Evolutionary conservation across 2,113 vertebrate genomes (phyloP).

Genomic region (Speoplatyrhinus poulsoni): DNA sequence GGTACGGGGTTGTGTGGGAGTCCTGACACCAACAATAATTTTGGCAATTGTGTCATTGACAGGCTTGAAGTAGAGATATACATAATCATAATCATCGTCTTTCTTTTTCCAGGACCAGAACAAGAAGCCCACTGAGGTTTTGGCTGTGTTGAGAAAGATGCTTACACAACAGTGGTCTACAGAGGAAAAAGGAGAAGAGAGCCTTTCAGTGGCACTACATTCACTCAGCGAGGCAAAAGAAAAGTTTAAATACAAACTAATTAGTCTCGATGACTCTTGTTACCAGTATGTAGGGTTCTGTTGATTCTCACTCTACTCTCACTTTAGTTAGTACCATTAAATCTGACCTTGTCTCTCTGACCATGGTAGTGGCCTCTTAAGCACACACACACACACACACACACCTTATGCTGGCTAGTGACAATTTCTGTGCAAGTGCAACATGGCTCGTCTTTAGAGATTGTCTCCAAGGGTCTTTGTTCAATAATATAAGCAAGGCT

Average conservation of each 20-base stretch:
- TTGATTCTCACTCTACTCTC: constrained; percentile 12
- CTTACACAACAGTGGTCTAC: constrained; percentile 3
- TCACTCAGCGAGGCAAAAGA: constrained; percentile 2
- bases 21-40: too few relatives aligned
- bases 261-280: constrained; percentile 37
- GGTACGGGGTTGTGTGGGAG: too few relatives aligned
- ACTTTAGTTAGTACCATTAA: constrained; percentile 25
- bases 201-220: constrained; percentile 21
- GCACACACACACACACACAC: not conserved
- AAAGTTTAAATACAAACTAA: constrained; percentile 29
- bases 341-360: constrained; percentile 36
- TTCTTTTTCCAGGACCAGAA: not conserved
- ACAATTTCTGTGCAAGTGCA: not conserved
- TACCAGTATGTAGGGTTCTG: constrained; percentile 15
- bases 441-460: too few relatives aligned
- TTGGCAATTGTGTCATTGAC: too few relatives aligned
- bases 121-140: not conserved
- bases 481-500: too few relatives aligned
- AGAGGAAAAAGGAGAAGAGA: not conserved
- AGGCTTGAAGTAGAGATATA: too few relatives aligned
- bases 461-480: too few relatives aligned
- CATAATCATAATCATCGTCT: not conserved
- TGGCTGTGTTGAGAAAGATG: constrained; percentile 9
- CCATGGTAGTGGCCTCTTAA: constrained; percentile 15
- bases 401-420: not conserved